Base-by-base conservation (phyloP, 2,797 vertebrate genomes). In the Anabacerthia variegaticeps region DNA sequence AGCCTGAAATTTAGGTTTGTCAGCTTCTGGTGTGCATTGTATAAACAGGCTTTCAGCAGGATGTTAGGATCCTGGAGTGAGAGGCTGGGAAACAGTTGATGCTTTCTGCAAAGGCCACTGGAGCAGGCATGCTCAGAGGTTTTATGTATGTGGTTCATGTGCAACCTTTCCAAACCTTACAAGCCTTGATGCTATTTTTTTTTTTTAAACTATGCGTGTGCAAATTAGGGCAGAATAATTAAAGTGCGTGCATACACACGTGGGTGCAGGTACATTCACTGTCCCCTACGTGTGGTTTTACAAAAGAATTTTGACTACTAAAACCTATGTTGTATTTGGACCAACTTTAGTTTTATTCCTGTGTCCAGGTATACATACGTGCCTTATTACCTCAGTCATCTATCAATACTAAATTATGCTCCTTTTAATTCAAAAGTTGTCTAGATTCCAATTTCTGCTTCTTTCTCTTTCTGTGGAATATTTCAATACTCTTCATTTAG, bases 401-500 rank as follows among this genome's bases (percentile, higher is more conserved):
- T 36, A 67, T 26, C 24, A 54, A 59, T 59, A 27, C 28, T 80
- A 49, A 84, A 88, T 87, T 75, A 32, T 59, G 16, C 30, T n/a
- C 15, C 15, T 44, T n/a, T 23, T 71, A 34, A 72, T 89, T 73
- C 56, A 75, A 72, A 93, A 24, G 14, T 41, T 89, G 34, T 88
- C 18, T 79, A 14, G 11, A 69, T 93, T 86, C 23, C 73, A 88
- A 16, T 92, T 92, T 22, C 48, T 65, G 7, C 27, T 90, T 68
- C 26, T 49, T 89, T 93, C 58, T 87, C 13, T 94, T 34, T 86
- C 34, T 62, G 2, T 80, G 58, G 49, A 52, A 94, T 94, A 71
- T 96, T 96, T 93, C 74, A 90, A 75, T 89, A 41, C 19, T 88
- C 56, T 90, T 90, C 63, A 43, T 90, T 95, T 93, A 74, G 75